Evolutionary conservation across 2,113 vertebrate genomes (phyloP).

Genomic region (Anguilla japonica): DNA sequence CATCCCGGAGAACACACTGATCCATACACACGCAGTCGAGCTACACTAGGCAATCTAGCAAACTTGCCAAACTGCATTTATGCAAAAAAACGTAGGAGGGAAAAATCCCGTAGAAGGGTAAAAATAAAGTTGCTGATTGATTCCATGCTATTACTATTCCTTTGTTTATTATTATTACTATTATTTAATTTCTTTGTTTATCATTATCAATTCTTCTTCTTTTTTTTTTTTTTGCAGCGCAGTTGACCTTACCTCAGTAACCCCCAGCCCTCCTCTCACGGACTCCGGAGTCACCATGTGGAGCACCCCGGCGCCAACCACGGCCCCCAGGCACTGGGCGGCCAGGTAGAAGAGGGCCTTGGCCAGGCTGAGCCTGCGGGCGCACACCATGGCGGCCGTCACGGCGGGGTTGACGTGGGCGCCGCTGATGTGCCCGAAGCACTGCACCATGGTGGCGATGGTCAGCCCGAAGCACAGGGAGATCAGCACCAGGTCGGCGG

Average conservation of each 20-base stretch:
- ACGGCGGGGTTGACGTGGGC: conserved; percentile 95
- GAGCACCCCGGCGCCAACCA: conserved; percentile 83
- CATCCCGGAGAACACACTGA: not conserved
- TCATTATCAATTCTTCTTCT: too few species aligned
- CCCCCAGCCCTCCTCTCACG: conserved; percentile 79
- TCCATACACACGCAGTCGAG: not conserved
- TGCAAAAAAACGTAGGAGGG: too few species aligned
- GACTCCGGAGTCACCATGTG: conserved; percentile 82
- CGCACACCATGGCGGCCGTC: conserved; percentile 89
- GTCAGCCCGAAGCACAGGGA: conserved; percentile 93
- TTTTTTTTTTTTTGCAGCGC: too few species aligned
- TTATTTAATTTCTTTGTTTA: too few species aligned
- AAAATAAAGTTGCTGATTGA: too few species aligned
- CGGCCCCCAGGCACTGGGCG: conserved; percentile 89
- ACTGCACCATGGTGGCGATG: conserved; percentile 94
- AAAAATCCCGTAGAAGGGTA: too few species aligned
- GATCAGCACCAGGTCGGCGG: conserved; percentile 87
- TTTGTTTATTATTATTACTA: too few species aligned
- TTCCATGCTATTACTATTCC: too few species aligned
- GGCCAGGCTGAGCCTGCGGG: conserved; percentile 87
- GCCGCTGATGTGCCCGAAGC: conserved; percentile 93
- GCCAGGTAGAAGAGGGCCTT: conserved; percentile 87
- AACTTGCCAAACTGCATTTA: too few species aligned
- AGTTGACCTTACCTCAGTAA: conserved; percentile 77
- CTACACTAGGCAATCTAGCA: too few species aligned